Evolutionary conservation across 2,113 vertebrate species (phyloP), one percentile per base, ranked within the genome.

Genomic region (Acinonyx jubatus): DNA sequence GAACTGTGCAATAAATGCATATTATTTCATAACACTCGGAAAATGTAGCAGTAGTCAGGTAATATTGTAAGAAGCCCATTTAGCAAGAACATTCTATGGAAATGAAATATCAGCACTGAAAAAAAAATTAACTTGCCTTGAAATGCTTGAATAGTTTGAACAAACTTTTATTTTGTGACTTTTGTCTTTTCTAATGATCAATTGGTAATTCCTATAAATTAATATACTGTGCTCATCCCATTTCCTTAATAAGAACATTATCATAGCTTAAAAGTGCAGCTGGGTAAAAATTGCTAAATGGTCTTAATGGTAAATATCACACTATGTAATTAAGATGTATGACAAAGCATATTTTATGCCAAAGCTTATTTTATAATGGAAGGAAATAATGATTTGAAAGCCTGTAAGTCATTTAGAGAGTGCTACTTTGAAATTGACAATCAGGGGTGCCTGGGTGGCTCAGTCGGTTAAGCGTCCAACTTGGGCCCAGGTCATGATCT

Each of bases 181-280:
- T 94, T 94, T 86, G 29, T 68, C n/a, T 92, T 96, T 66, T 48
- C 50, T 94, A 80, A 82, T 91, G 80, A 85, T 86, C 68, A 57
- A 36, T 86, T 74, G 38, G 13, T 95, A 63, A 79, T 81, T 23
- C 25, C 5, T 97, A 55, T 15, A 85, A 91, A 89, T 83, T 61
- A 92, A 92, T 79, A 71, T 11, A 78, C 4, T 92, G 52, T 96
- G 31, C 15, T 89, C 11, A 3, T 89, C 21, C 29, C 63, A 93
- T 97, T 94, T 97, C 71, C 57, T 74, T 95, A 92, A 82, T 92
- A 65, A 69, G 41, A 89, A 97, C 96, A 94, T 94, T 89, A 76
- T 78, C 92, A 33, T 94, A 91, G 33, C 89, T 95, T 83, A 78
- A 94, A 86, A 96, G 55, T 69, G 4, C 63, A 88, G 68, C 55